Conservation (phyloP, 2,888 invertebrate genomes). For the Caenorhabditis doughertyi region DNA sequence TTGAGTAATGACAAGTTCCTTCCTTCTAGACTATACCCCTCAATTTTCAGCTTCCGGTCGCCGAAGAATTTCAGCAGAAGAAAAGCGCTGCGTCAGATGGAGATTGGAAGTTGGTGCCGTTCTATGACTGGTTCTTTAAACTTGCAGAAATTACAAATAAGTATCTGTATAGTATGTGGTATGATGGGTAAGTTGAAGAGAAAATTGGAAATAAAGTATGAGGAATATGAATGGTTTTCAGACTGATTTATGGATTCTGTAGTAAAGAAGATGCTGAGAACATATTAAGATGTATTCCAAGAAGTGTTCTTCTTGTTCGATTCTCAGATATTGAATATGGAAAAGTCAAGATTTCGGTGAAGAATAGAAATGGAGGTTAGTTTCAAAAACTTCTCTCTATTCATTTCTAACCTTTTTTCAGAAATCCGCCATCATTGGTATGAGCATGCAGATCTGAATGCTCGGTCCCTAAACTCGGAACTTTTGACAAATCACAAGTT, state of each 20-base stretch:
- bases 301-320: constrained; percentile 76
- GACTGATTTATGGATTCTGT: constrained; percentile 81
- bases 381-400: neutral
- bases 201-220: neutral
- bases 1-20: constrained; percentile 37
- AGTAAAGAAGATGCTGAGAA: constrained; percentile 81
- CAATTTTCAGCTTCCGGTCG: constrained; percentile 76
- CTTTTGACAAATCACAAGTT: constrained; percentile 80
- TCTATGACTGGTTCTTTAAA: constrained; percentile 81
- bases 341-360: constrained; percentile 81
- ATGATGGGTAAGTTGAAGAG: constrained; percentile 75
- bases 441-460: constrained; percentile 79
- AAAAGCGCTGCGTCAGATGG: constrained; percentile 73
- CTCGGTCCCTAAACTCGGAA: constrained; percentile 76
- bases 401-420: constrained; percentile 43
- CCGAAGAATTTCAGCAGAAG: constrained; percentile 79
- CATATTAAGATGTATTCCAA: constrained; percentile 74
- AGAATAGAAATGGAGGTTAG: constrained; percentile 76
- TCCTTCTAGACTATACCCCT: neutral
- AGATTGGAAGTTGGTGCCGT: constrained; percentile 82
- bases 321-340: constrained; percentile 82
- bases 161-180: constrained; percentile 82
- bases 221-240: constrained; percentile 41
- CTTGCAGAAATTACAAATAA: constrained; percentile 82
- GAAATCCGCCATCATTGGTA: constrained; percentile 82